Evolutionary conservation across 64 coral and sea anemone species (phyloP).

Genomic region (Stylophora pistillata): DNA sequence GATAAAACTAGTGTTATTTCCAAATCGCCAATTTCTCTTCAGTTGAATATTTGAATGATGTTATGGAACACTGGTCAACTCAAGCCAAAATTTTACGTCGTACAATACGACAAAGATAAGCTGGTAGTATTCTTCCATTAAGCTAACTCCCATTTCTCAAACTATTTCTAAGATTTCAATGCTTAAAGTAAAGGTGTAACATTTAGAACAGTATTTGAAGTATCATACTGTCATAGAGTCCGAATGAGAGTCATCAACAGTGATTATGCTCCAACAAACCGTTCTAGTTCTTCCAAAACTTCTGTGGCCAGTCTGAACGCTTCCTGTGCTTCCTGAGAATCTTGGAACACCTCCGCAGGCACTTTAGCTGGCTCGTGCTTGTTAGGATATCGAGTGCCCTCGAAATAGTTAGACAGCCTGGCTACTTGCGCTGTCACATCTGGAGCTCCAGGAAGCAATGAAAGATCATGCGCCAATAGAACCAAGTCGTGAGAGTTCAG

Average conservation of each 20-base stretch:
- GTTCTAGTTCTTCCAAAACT: slow-evolving; percentile 46
- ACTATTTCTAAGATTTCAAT: too few species aligned
- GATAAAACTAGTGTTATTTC: too few species aligned
- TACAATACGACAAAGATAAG: too few species aligned
- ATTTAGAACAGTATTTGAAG: neutral
- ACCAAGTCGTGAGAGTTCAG: slow-evolving; percentile 71
- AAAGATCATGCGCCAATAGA: slow-evolving; percentile 56
- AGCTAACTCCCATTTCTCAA: too few species aligned
- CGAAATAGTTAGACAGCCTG: slow-evolving; percentile 57
- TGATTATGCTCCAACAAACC: neutral
- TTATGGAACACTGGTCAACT: neutral
- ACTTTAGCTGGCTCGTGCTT: slow-evolving; percentile 64
- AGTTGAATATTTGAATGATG: too few species aligned
- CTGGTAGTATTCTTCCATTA: neutral
- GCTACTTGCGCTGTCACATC: slow-evolving; percentile 32
- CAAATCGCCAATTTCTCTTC: too few species aligned
- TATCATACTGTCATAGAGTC: neutral
- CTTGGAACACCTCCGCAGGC: slow-evolving; percentile 55
- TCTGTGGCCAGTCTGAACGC: slow-evolving; percentile 59
- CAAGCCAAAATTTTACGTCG: neutral
- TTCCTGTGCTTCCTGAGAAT: slow-evolving; percentile 74
- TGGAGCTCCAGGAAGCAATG: slow-evolving; percentile 57
- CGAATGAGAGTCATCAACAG: neutral
- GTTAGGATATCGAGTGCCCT: slow-evolving; percentile 67
- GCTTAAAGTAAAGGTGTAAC: too few species aligned